Conservation (phyloP, 2,797 vertebrate species). For the Knipowitschia caucasica region DNA sequence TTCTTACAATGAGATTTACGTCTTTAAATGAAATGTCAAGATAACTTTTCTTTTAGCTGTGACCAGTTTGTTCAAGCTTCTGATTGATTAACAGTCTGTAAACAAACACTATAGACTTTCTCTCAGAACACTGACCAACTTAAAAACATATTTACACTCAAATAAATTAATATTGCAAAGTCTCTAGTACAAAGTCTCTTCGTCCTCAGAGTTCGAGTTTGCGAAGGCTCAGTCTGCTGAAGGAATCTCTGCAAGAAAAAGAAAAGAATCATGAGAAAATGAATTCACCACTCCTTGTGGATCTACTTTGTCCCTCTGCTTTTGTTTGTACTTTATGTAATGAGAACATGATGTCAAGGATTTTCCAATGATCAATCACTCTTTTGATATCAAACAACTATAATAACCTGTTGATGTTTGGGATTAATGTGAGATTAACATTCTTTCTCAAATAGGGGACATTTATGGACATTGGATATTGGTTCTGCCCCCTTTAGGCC, state of each 20-base stretch:
- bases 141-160: constrained; percentile 75
- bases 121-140: constrained; percentile 64
- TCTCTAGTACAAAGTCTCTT: constrained; percentile 32
- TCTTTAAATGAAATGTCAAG: constrained; percentile 43
- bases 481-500: no score
- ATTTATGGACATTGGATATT: no score
- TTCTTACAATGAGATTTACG: not conserved
- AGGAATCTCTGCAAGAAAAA: constrained; percentile 87
- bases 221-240: constrained; percentile 98
- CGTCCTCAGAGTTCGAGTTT: constrained; percentile 92
- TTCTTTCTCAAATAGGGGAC: no score
- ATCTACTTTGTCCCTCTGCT: no score
- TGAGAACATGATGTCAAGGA: no score
- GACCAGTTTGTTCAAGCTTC: constrained; percentile 58
- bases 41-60: no score
- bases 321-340: no score
- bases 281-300: no score
- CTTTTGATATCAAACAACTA: no score
- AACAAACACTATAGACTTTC: constrained; percentile 60
- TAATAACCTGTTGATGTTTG: no score
- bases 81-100: constrained; percentile 74
- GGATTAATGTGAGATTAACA: no score
- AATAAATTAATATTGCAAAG: constrained; percentile 81
- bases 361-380: no score
- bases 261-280: not conserved